Base-by-base conservation (phyloP, 2,797 vertebrate species). In the Darevskia mixta region DNA sequence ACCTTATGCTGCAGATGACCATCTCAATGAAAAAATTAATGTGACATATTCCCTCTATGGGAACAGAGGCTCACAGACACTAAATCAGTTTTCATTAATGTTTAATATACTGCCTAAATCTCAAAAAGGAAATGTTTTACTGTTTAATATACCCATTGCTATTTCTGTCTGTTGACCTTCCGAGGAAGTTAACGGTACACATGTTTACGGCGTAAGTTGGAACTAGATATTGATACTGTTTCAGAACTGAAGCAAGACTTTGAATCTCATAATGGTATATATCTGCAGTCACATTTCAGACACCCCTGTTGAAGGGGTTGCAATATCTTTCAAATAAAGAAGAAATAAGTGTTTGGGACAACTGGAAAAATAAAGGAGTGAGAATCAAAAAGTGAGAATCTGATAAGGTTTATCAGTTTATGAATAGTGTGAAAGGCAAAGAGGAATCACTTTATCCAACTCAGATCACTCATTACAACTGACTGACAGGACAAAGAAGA, bases 81-180 rank as follows among this genome's bases (percentile, higher is more conserved):
- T 83, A 89, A 55, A n/a, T 27, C 38, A 91, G 72, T 83, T 94
- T 93, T 94, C 84, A 88, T 87, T 86, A 92, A 75, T 80, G 69
- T 91, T 87, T 89, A 93, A 93, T 94, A 89, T 69, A 35, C 35
- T 2, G 1, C 45, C 67, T 88, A 55, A 35, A 88, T 85, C 83
- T 92, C 75, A 90, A 77, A 90, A 92, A 41, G 58, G 76, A 18
- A 90, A 41, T 73, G 86, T 83, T 85, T 84, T 43, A 29, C 90
- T 87, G 86, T 93, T 92, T 91, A 72, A 92, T 92, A 91, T n/a
- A n/a, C 43, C n/a, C 87, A 25, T 80, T 89, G 79, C 87, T 18
- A 81, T 91, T 38, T 79, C 73, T 82, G 41, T 66, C 45, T 86
- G 43, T 32, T 49, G 91, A 69, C 91, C 78, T 88, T 89, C 55